Evolutionary conservation across 2,888 invertebrate species (phyloP).

Genomic region (Papilio demoleus): DNA sequence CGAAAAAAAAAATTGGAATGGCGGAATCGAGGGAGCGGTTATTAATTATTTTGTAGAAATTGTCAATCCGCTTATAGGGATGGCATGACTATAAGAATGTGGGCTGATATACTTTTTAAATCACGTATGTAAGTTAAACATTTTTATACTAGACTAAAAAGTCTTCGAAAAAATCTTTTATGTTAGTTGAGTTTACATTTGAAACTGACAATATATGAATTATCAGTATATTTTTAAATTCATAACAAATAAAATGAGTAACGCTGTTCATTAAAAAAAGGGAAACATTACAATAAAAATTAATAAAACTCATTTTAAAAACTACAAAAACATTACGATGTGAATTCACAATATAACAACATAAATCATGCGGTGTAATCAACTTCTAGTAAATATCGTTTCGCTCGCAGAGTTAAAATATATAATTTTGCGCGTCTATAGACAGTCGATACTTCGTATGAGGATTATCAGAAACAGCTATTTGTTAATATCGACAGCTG

Average conservation of each 20-base stretch:
- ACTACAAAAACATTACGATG: background rate
- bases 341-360: background rate
- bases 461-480: slow-evolving; percentile 64
- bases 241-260: no score
- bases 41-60: slow-evolving; percentile 70
- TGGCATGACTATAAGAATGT: slow-evolving; percentile 14
- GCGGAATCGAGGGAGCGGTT: slow-evolving; percentile 60
- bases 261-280: no score
- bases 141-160: no score
- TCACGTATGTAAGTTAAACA: background rate
- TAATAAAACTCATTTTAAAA: background rate
- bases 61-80: slow-evolving; percentile 33
- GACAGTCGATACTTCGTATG: slow-evolving; percentile 50
- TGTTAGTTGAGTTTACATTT: no score
- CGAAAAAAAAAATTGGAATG: slow-evolving; percentile 61
- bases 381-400: slow-evolving; percentile 26
- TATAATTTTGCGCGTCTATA: slow-evolving; percentile 39
- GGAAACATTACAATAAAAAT: no score
- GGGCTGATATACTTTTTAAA: background rate
- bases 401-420: slow-evolving; percentile 40
- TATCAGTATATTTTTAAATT: no score
- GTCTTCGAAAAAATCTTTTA: no score
- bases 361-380: slow-evolving; percentile 13
- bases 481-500: slow-evolving; percentile 77
- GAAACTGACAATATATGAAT: no score